phyloP scores from a whole-genome alignment of 2,113 vertebrate species.

The Ondatra zibethicus region DNA sequence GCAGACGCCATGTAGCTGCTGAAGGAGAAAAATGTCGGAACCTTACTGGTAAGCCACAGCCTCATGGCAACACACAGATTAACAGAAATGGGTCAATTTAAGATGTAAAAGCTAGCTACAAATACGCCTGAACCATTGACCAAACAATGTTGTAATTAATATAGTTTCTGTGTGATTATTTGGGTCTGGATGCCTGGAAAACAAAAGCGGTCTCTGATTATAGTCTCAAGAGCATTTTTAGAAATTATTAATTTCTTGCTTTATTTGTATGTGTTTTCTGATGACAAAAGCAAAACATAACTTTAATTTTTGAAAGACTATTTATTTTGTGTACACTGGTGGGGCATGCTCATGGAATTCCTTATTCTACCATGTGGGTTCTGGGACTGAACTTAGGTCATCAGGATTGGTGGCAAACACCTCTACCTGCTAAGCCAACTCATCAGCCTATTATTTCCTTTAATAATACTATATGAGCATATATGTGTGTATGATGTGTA shows the following conservation, averaged over 20 bases:
- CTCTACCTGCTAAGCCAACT: neutral
- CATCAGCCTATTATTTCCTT: neutral
- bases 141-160: too few relatives aligned
- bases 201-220: too few relatives aligned
- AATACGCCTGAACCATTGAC: too few relatives aligned
- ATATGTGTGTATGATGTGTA: neutral
- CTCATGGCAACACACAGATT: too few relatives aligned
- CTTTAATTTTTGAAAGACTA: neutral
- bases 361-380: neutral
- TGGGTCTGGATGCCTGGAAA: too few relatives aligned
- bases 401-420: too few relatives aligned
- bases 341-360: neutral
- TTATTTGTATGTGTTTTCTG: slow-evolving; percentile 8
- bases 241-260: slow-evolving; percentile 2
- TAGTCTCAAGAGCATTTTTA: neutral
- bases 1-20: too few relatives aligned
- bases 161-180: too few relatives aligned
- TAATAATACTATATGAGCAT: neutral
- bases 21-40: too few relatives aligned
- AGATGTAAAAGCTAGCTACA: too few relatives aligned
- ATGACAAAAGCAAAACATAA: slow-evolving; percentile 25
- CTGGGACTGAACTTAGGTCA: neutral
- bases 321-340: neutral
- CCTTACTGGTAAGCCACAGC: too few relatives aligned
- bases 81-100: too few relatives aligned